Base-by-base conservation (phyloP, 1,140 invertebrate genomes). In the Eupristina koningsbergeri region DNA sequence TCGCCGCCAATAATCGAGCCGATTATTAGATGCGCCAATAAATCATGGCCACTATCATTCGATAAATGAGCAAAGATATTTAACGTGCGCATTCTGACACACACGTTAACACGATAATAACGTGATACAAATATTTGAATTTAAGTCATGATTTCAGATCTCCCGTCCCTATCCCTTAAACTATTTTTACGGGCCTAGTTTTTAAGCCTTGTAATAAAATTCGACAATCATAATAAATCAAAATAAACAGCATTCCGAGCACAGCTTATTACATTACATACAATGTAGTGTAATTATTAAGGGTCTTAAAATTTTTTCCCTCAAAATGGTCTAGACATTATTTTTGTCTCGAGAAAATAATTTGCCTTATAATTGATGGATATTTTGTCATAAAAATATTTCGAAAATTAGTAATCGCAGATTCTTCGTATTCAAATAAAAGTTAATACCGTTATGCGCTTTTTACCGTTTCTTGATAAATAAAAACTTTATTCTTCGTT, bases 381-480 rank as follows among this genome's bases (percentile, higher is more conserved):
- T 36, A 67, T 67, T 67, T 67, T 36, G 31, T 69, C 64, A 39
- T 39, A 69, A 69, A 39, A 36, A 15, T 39, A 69, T 69, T 69
- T 69, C 64, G 64, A 69, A 39, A 39, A 31, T 39, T 69, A 39
- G 64, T 69, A 9, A 69, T 34, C 36, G 9, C 34, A 26, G 31
- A 45, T 11, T 67, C 64, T 5, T n/a, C 29, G 31, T 17, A 67
- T 67, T 36, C 34, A 67, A 67, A 36, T 36, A 67, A 36, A 67
- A 67, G 36, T 67, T 36, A 67, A 67, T 67, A 67, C 64, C 64
- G 64, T 67, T 67, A 67, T 67, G 36, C 9, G 13, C 64, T n/a
- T 63, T 63, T 17, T 63, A 36, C 31, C 64, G 64, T n/a, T 34
- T 17, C 64, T 67, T 17, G 29, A 3, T 9, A 15, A 36, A 67